Conservation (phyloP, 2,888 invertebrate species). For the Machimus atricapillus region DNA sequence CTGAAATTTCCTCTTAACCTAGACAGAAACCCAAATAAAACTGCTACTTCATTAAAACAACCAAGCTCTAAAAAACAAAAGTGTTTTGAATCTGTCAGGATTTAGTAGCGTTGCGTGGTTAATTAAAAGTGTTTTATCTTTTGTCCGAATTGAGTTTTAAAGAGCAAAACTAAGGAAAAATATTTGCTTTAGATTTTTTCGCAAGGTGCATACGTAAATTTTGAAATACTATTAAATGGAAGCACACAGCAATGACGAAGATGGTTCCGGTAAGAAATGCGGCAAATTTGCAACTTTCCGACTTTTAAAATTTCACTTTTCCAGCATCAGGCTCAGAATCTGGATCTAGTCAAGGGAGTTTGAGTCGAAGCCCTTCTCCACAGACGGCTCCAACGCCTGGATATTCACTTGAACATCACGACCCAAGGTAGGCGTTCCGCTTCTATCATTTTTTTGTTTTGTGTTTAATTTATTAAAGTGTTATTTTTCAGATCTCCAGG, state of each 20-base stretch:
- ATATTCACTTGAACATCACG: constrained; percentile 49
- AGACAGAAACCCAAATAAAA: too few relatives aligned
- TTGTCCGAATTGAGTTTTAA: background rate
- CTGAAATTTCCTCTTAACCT: too few relatives aligned
- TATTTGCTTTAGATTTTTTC: background rate
- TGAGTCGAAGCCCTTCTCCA: constrained; percentile 56
- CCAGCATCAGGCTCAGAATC: constrained; percentile 52
- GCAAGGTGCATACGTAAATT: background rate
- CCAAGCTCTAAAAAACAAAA: too few relatives aligned
- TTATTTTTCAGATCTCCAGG: constrained; percentile 62
- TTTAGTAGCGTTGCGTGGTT: background rate
- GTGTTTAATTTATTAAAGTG: background rate
- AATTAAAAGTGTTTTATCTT: background rate
- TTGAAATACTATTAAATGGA: background rate
- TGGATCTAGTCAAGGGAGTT: constrained; percentile 56
- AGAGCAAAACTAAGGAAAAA: background rate
- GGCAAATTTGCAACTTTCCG: background rate
- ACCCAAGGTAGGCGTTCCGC: constrained; percentile 47
- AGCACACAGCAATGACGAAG: background rate
- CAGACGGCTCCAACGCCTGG: constrained; percentile 53
- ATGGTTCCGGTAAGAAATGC: background rate
- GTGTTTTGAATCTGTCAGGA: too few relatives aligned
- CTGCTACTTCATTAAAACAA: too few relatives aligned
- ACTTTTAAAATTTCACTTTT: background rate
- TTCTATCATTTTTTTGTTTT: background rate